These are phyloP conservation scores for Enteromius treurensis DNA, from an alignment of 2,797 vertebrate genomes.

Conservation along the genomic window DNA sequence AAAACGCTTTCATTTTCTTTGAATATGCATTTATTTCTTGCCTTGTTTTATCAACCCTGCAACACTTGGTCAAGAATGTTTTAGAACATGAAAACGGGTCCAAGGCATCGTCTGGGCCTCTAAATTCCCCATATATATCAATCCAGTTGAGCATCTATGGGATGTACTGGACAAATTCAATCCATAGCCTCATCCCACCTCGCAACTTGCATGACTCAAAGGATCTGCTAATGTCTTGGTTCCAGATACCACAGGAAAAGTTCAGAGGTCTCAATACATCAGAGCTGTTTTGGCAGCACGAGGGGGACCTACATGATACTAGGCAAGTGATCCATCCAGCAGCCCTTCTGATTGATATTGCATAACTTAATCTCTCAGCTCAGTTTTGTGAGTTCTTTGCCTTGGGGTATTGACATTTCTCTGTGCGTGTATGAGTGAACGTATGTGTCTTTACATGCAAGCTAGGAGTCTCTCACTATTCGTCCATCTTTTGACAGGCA, in stretches of 20 bases:
- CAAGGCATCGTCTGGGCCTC: not conserved
- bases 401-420: slow-evolving; percentile 19
- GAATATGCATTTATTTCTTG: too few species aligned
- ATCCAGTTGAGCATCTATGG: not conserved
- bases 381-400: slow-evolving; percentile 18
- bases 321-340: not conserved
- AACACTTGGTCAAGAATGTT: not conserved
- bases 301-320: not conserved
- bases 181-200: not conserved
- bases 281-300: not conserved
- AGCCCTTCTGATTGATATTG: slow-evolving; percentile 6
- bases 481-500: slow-evolving; percentile 21
- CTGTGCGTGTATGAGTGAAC: slow-evolving; percentile 14
- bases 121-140: not conserved
- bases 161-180: not conserved
- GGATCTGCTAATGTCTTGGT: not conserved
- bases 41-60: too few species aligned
- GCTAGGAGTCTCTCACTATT: not conserved
- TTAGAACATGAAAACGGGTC: not conserved
- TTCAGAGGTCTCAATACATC: not conserved
- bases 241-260: not conserved
- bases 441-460: slow-evolving; percentile 37
- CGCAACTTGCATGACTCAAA: not conserved
- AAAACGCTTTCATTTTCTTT: too few species aligned
- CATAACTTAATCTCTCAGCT: slow-evolving; percentile 5